Base-by-base conservation (phyloP, 2,797 vertebrate species). In the Myoxocephalus aenaeus region DNA sequence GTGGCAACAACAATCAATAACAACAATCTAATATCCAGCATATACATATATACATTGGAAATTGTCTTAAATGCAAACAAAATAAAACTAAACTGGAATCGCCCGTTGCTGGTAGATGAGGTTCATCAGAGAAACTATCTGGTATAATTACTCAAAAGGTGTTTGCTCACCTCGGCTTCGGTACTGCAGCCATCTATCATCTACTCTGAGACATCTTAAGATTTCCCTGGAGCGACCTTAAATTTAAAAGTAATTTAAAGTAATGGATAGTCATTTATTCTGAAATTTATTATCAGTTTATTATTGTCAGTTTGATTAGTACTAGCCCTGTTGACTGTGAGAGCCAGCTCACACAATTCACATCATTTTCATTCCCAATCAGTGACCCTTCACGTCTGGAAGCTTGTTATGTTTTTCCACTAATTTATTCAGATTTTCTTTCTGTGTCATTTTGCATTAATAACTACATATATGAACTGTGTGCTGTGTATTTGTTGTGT, bases 401-500 rank as follows among this genome's bases (percentile, higher is more conserved):
- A 38, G 17, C 17, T 12, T 10, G 11, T 44, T 63, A 17, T 46
- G 12, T 58, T 22, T 51, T 44, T 77, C 25, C 11, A 29, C 3
- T 57, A 1, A 48, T 48, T 3, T 18, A 48, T 48, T 48, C 17
- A 3, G n/a, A 53, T 53, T 25, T 15, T 44, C 12, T 3, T 25
- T 62, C 54, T 56, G 5, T 27, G n/a, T 29, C 2, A 50, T 32
- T 48, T 34, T 61, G 27, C 36, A 72, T 62, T 22, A 34, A 27
- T 9, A 22, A 4, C 3, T 7, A 34, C 11, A 15, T 15, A n/a
- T 36, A 36, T 69, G 62, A 54, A 17, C n/a, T 51, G 5, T 2
- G n/a, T 65, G 20, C 59, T 65, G 44, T 77, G 36, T 65, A 9
- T 75, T 62, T 59, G 61, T n/a, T 72, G 64, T 66, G 36, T 67